phyloP scores from a whole-genome alignment of 2,888 invertebrate species.

The Trissoscelio sp. region DNA sequence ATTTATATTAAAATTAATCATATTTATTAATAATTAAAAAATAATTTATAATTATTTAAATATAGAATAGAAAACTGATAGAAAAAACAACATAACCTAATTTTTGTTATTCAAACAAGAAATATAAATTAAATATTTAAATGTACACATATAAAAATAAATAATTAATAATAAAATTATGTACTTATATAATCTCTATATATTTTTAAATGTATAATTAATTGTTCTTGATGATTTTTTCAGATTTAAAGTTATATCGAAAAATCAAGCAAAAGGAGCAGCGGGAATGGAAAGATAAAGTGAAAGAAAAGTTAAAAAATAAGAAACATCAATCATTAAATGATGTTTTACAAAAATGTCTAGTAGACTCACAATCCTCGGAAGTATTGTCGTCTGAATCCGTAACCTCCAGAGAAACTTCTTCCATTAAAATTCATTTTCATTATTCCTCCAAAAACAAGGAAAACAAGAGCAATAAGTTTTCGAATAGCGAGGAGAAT shows the following conservation, averaged over 20 bases:
- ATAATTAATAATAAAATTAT: no score
- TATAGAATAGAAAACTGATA: no score
- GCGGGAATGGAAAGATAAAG: constrained; percentile 80
- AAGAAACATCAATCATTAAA: constrained; percentile 73
- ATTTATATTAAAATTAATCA: no score
- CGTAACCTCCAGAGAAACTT: constrained; percentile 62
- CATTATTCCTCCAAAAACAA: constrained; percentile 71
- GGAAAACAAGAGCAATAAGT: constrained; percentile 49
- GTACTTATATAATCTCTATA: no score
- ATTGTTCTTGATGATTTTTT: no score
- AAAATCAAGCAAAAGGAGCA: constrained; percentile 86
- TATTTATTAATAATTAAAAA: no score
- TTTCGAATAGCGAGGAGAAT: background rate
- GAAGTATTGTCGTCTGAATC: constrained; percentile 31
- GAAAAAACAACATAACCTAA: no score
- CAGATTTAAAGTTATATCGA: constrained; percentile 86
- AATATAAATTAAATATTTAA: no score
- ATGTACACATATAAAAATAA: no score
- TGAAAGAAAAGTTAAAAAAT: constrained; percentile 74
- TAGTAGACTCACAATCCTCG: constrained; percentile 19
- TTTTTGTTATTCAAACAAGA: no score
- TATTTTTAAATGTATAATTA: no score
- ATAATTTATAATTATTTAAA: no score
- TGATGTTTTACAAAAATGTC: constrained; percentile 69
- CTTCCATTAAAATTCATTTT: constrained; percentile 75